Evolutionary conservation across 2,113 vertebrate genomes (phyloP).

Genomic region (Gyps fulvus): DNA sequence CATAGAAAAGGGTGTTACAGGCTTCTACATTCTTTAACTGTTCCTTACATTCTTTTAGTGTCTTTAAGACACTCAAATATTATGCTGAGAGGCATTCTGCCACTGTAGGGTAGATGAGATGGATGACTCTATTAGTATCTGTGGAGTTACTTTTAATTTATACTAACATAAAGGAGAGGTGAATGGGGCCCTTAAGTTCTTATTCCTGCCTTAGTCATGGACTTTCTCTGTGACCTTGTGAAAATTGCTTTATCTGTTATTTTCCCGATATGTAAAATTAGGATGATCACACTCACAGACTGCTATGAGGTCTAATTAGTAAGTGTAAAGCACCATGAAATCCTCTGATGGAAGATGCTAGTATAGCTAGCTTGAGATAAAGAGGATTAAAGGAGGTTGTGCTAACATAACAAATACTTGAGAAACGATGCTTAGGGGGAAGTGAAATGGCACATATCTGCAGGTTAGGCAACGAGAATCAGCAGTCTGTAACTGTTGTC

Average conservation of each 20-base stretch:
- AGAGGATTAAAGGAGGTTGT: slow-evolving; percentile 4
- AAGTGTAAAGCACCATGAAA: slow-evolving; percentile 17
- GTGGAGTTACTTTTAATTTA: slow-evolving; percentile 31
- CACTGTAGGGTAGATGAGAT: neutral
- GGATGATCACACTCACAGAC: neutral
- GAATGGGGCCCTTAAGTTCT: neutral
- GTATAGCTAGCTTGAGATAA: neutral
- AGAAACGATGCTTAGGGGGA: neutral
- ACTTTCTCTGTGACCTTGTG: slow-evolving; percentile 8
- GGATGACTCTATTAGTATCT: slow-evolving; percentile 2
- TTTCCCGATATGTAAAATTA: neutral
- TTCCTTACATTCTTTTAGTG: neutral
- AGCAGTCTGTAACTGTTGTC: neutral
- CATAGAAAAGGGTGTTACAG: neutral
- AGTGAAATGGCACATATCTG: neutral
- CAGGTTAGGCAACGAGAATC: neutral
- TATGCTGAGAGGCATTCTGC: neutral
- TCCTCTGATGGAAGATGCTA: slow-evolving; percentile 20
- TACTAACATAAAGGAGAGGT: neutral
- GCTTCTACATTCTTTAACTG: neutral
- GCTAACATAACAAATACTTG: slow-evolving; percentile 12
- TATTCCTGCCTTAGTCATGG: neutral
- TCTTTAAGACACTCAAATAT: neutral
- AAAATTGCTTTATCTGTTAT: slow-evolving; percentile 15
- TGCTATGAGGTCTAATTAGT: slow-evolving; percentile 21